Conservation (phyloP, 2,888 invertebrate species). For the Nasonovia ribisnigri region DNA sequence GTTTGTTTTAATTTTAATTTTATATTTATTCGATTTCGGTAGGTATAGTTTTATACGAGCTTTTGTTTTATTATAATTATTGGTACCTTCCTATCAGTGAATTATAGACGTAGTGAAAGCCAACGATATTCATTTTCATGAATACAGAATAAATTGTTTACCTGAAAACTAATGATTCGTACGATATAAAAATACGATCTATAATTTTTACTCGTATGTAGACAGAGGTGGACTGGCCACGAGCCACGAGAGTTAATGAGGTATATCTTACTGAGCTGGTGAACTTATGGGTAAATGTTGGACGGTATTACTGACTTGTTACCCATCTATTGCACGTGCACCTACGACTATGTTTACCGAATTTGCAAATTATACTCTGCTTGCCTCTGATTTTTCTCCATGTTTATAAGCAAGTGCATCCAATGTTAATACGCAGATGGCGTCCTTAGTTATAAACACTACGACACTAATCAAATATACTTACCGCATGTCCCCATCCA, state of each 20-base stretch:
- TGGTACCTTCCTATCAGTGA: neutral
- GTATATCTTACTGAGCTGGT: neutral
- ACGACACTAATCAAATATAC: neutral
- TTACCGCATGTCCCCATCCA: neutral
- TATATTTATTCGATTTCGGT: neutral
- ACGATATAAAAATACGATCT: too few species aligned
- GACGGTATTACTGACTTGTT: neutral
- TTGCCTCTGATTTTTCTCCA: neutral
- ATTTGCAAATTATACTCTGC: neutral
- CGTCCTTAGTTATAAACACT: too few species aligned
- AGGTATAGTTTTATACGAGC: neutral
- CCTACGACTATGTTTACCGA: neutral
- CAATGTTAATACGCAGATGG: neutral
- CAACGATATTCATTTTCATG: neutral
- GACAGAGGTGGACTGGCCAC: neutral
- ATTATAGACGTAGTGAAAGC: neutral
- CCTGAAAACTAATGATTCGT: neutral
- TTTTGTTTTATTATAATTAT: neutral
- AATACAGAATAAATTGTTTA: neutral
- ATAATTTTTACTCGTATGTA: neutral
- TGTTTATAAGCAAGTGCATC: neutral
- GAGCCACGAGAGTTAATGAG: neutral
- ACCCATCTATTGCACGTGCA: neutral
- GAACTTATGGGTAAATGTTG: neutral
- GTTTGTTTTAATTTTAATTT: neutral